Evolutionary conservation across 92 coral and sea anemone genomes (phyloP).

Genomic region (Phenganax subtilis): DNA sequence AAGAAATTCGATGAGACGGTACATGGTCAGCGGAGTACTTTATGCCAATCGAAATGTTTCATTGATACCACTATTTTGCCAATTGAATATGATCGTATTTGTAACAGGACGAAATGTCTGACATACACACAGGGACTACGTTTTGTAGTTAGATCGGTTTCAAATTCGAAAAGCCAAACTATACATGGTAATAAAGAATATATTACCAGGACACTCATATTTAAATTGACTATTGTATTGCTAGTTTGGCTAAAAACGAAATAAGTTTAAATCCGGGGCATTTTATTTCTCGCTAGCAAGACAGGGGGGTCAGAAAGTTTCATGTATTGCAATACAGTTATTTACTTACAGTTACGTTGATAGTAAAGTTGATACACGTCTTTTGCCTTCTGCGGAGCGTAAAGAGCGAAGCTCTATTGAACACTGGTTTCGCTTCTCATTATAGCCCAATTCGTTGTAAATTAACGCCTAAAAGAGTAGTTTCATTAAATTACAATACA

Average conservation of each 20-base stretch:
- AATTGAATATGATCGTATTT: not conserved
- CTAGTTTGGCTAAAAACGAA: conserved; percentile 3
- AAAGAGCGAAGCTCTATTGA: conserved; percentile 55
- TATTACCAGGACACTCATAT: not conserved
- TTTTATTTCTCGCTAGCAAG: no score
- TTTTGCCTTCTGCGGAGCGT: not conserved
- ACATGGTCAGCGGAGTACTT: not conserved
- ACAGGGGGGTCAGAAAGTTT: no score
- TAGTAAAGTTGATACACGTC: conserved; percentile 17
- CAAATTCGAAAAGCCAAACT: not conserved
- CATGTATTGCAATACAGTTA: not conserved
- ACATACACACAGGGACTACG: not conserved
- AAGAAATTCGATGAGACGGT: not conserved
- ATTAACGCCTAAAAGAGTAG: conserved; percentile 64
- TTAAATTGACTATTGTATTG: not conserved
- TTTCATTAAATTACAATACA: not conserved
- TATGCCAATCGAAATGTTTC: not conserved
- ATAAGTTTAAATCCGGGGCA: no score
- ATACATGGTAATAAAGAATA: not conserved
- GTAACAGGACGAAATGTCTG: not conserved
- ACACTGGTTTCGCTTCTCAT: conserved; percentile 67
- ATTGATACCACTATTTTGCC: not conserved
- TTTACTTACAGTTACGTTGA: conserved; percentile 7
- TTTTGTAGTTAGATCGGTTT: not conserved
- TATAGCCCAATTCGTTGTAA: conserved; percentile 81